Evolutionary conservation across 1,140 invertebrate species (phyloP), one percentile per base, ranked within the genome.

Genomic region (Lepidurus arcticus): DNA sequence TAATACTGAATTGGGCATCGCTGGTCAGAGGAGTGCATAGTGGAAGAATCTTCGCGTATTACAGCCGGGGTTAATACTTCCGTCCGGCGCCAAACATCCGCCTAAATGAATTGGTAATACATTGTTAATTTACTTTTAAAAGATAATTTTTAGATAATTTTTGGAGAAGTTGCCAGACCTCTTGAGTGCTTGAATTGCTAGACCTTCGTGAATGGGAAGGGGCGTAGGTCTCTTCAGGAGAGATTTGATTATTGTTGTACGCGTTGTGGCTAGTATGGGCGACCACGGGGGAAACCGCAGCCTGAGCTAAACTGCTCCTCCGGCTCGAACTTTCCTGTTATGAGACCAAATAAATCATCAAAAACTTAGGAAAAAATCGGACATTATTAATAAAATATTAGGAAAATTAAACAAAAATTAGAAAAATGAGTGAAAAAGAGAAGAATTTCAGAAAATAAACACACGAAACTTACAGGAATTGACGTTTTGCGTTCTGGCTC

Each of bases 1-100:
- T 42, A n/a, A n/a, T 76, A 76, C 75, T 78, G 65, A 10, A 73
- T 45, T 74, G 78, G 78, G 34, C 78, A 74, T 34, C 34, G 73
- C 73, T 78, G 78, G 0, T 74, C 44, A 26, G n/a, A 7, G 11
- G 43, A 13, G 13, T 74, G 34, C 73, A 45, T 21, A 9, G 65
- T 42, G 16, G 73, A 43, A 16, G 44, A 6, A n/a, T 74, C 44
- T 34, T 78, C 73, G 1, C 43, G 43, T 26, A 47, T 44, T 9
- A 43, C 24, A 53, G 34, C 75, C 7, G 74, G 34, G 16, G 74
- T 42, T 75, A 16, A 75, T 7, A 44, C 34, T 44, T 75, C 34
- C 0, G 74, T 11, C n/a, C 43, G 74, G 75, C 8, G 73, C 73
- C 16, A 74, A 26, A 13, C 44, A 26, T 34, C 78, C 47, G 43